Base-by-base conservation (phyloP, 2,888 invertebrate species). In the Pantelozetes paolii region DNA sequence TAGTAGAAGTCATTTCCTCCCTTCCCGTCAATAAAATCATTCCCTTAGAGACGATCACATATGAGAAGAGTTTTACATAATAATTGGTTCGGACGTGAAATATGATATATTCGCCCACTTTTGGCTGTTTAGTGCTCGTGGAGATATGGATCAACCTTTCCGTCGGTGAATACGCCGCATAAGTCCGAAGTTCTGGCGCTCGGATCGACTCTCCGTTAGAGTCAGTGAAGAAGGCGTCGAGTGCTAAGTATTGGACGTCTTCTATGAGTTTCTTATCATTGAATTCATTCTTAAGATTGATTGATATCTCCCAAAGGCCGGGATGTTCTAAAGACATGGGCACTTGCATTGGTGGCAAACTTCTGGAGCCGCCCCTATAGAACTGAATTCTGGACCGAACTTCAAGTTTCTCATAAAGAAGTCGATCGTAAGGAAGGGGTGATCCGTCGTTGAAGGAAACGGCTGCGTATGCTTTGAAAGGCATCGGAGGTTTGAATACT, bases 401-500 rank as follows among this genome's bases (percentile, higher is more conserved):
- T 78, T 88, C 86, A 84, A 94, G 86, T 0, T 86, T 82, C 64
- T 90, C 88, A 70, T 86, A 85, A 0, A 82, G 81, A 54, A 92
- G 83, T 74, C 88, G 87, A 79, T 89, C 85, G 2, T 82, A 78
- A 28, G 89, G 85, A 28, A 94, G 83, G 0, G 89, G 88, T 0
- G 95, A 93, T 1, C 93, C 92, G 82, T 97, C 96, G 82, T 92
- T 92, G 83, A 91, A 93, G 1, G 93, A 91, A 0, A 93, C 92
- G 13, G 90, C 90, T 80, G 91, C 90, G 82, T 92, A 92, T 69
- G 89, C 86, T 76, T 89, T 89, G 80, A 94, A 90, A 0, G 94
- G 92, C 91, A 96, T 94, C 11, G 91, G 87, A 0, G 97, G 96
- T 82, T 96, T 97, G 84, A 96, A 96, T 20, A 97, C 90, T 83